Evolutionary conservation across 1,140 invertebrate genomes (phyloP).

Genomic region (Drosophila micromelanica): DNA sequence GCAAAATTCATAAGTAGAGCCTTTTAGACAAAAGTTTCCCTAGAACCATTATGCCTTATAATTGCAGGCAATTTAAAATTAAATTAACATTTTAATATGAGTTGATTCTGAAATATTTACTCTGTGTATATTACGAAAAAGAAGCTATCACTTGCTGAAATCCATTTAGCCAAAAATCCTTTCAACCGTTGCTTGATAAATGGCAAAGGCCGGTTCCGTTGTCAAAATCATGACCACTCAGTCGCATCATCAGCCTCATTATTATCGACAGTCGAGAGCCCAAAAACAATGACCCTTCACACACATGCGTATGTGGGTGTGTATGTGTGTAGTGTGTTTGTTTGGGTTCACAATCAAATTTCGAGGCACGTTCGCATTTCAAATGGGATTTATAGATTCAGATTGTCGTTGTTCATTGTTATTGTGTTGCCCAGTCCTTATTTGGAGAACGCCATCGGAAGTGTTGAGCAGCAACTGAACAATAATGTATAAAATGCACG

Average conservation of each 20-base stretch:
- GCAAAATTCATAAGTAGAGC: neutral
- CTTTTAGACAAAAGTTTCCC: neutral
- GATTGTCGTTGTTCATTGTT: constrained; percentile 49
- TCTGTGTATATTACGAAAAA: too few species aligned
- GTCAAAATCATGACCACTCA: constrained; percentile 38
- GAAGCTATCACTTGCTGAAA: constrained; percentile 9
- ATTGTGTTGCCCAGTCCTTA: neutral
- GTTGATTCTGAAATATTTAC: neutral
- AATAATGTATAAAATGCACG: constrained; percentile 14
- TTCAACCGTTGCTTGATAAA: constrained; percentile 53
- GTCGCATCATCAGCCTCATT: constrained; percentile 45
- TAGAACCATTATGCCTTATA: neutral
- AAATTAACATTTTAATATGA: neutral
- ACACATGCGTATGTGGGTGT: neutral
- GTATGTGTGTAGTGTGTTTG: constrained; percentile 1
- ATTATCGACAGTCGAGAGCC: constrained; percentile 35
- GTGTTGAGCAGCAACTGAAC: constrained; percentile 14
- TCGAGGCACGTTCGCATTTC: constrained; percentile 57
- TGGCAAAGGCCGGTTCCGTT: constrained; percentile 31
- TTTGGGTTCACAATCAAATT: constrained; percentile 21
- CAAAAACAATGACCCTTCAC: constrained; percentile 52
- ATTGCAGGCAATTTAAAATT: neutral
- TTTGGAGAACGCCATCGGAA: constrained; percentile 4
- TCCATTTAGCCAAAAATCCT: constrained; percentile 27
- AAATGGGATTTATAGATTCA: constrained; percentile 69